phyloP scores from a whole-genome alignment of 2,888 invertebrate species.

The Ennomos fuscantarius region DNA sequence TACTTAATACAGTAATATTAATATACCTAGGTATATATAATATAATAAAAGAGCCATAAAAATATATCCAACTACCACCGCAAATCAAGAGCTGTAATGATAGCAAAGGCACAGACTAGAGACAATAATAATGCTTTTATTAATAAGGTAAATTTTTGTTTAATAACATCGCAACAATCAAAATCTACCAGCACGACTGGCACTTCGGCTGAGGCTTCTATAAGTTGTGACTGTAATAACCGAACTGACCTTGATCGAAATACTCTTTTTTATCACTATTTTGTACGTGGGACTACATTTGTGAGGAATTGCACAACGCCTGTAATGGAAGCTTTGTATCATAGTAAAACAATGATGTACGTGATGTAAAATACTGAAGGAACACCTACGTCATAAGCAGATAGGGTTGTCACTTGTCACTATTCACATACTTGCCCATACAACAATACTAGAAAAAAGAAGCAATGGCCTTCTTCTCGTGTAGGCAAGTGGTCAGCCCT shows the following conservation, averaged over 20 bases:
- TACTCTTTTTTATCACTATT: slow-evolving; percentile 32
- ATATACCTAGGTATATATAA: too few species aligned
- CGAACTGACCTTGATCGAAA: slow-evolving; percentile 38
- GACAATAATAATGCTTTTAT: too few species aligned
- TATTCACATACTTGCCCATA: too few species aligned
- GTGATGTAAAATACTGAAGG: slow-evolving; percentile 17
- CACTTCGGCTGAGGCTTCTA: slow-evolving; percentile 1
- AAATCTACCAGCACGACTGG: slow-evolving; percentile 6
- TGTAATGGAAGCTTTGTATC: slow-evolving; percentile 25
- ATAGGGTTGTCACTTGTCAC: slow-evolving; percentile 10
- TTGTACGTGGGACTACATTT: slow-evolving; percentile 22
- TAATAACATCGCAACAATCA: too few species aligned
- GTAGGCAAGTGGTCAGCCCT: too few species aligned
- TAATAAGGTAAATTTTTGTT: slow-evolving; percentile 15
- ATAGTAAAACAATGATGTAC: slow-evolving; percentile 35
- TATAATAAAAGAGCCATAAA: too few species aligned
- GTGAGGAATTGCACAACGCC: slow-evolving; percentile 33
- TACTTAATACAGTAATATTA: too few species aligned
- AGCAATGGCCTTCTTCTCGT: too few species aligned
- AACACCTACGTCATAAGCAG: slow-evolving; percentile 16
- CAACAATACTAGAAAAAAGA: too few species aligned
- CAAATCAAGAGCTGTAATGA: too few species aligned
- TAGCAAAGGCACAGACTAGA: too few species aligned
- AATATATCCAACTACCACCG: too few species aligned
- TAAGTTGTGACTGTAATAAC: slow-evolving; percentile 34